Percentiles rank a stretch among this genome's conserved stretches.
These are phyloP conservation scores for Salticus scenicus DNA, from an alignment of 2,888 invertebrate genomes.

Conservation along the genomic window DNA sequence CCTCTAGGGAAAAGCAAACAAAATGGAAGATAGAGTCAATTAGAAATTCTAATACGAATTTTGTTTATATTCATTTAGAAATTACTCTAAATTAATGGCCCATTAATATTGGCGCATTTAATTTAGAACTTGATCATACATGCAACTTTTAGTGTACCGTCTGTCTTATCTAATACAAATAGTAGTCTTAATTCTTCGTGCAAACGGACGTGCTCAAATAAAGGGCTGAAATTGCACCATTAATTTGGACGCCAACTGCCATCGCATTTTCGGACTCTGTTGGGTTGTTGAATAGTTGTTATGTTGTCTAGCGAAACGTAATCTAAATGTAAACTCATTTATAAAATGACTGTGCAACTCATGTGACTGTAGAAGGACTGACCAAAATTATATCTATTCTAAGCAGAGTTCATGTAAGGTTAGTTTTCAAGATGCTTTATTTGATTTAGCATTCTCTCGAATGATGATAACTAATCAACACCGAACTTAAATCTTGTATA, in stretches of 20 bases:
- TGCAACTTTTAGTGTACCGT: background rate
- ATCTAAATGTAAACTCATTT: constrained; percentile 9
- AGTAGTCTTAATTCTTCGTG: constrained; percentile 1
- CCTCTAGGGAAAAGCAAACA: too few species aligned
- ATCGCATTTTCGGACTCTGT: background rate
- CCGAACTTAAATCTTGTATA: too few species aligned
- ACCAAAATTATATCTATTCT: constrained; percentile 4
- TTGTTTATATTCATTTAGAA: too few species aligned
- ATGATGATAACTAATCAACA: too few species aligned
- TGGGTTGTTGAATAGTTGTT: background rate
- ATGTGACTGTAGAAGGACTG: background rate
- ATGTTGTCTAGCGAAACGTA: constrained; percentile 4
- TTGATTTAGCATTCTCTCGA: background rate
- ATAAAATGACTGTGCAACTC: background rate
- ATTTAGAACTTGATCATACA: background rate
- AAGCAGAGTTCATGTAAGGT: background rate
- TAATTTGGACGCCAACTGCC: background rate
- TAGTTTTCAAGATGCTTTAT: background rate
- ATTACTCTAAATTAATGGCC: background rate
- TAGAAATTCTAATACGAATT: too few species aligned
- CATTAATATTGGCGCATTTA: background rate
- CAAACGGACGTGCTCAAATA: constrained; percentile 10
- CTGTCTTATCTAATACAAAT: background rate
- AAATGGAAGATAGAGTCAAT: too few species aligned
- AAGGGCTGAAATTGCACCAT: constrained; percentile 11